Percentiles rank a stretch among this genome's conserved stretches.
phyloP scores from a whole-genome alignment of 37 sponge, comb jelly and placozoan genomes.

The Ephydatia muelleri region DNA sequence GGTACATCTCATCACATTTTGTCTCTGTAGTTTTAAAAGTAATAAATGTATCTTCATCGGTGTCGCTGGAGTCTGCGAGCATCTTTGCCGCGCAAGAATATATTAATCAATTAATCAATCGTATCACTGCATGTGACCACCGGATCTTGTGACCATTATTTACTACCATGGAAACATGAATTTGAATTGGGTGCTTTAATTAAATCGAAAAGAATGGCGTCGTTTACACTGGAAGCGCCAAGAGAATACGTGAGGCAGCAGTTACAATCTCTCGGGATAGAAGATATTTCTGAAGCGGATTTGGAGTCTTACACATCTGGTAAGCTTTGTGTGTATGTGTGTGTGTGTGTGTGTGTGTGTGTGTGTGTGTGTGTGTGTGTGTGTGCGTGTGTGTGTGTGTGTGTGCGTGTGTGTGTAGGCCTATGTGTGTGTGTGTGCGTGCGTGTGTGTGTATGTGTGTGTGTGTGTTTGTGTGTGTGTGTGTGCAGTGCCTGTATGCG shows the following conservation, averaged over 20 bases:
- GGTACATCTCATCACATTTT: conserved; percentile 32
- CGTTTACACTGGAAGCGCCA: conserved; percentile 8
- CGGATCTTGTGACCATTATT: not conserved
- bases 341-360: too few species aligned
- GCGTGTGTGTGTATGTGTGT: not conserved
- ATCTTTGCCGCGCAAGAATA: not conserved
- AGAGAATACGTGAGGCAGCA: conserved; percentile 73
- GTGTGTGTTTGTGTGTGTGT: not conserved
- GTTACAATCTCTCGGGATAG: conserved; percentile 53
- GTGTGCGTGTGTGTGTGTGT: not conserved
- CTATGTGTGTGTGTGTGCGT: not conserved
- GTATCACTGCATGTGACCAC: not conserved
- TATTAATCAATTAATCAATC: not conserved
- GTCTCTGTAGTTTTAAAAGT: conserved; percentile 43
- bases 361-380: not conserved
- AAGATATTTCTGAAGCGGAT: conserved; percentile 57
- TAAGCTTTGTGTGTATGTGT: not conserved
- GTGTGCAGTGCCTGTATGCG: not conserved
- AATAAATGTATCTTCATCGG: conserved; percentile 42
- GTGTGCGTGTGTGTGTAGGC: not conserved
- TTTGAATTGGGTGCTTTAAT: conserved; percentile 29
- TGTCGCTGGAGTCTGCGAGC: not conserved
- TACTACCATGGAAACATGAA: not conserved
- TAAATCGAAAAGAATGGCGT: conserved; percentile 12
- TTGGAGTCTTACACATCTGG: conserved; percentile 71